Percentiles rank a stretch among this genome's conserved stretches.
These are phyloP conservation scores for Myotis brandtii DNA, from an alignment of 2,113 vertebrate species.

Conservation along the genomic window DNA sequence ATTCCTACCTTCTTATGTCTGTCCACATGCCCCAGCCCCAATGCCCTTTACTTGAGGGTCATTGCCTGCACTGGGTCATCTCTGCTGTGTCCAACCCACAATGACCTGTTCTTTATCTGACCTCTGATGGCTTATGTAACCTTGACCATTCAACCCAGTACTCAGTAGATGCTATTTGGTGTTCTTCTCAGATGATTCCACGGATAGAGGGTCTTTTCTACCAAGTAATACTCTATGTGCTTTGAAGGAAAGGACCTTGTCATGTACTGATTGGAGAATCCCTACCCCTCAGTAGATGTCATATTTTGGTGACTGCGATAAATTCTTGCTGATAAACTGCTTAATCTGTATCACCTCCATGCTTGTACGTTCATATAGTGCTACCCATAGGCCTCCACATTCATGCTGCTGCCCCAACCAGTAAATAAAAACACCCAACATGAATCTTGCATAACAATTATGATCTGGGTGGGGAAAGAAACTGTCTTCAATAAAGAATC, in stretches of 20 bases:
- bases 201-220: not conserved
- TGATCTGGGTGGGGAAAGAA: not conserved
- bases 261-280: not conserved
- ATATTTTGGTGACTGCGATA: not conserved
- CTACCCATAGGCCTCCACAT: not conserved
- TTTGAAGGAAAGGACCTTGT: not conserved
- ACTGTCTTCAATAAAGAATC: not conserved
- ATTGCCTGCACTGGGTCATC: not conserved
- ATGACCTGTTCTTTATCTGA: not conserved
- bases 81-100: not conserved
- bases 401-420: not conserved
- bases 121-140: not conserved
- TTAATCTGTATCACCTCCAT: not conserved
- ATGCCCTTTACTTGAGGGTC: not conserved
- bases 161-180: not conserved
- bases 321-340: not conserved
- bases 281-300: not conserved
- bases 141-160: not conserved
- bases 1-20: not conserved
- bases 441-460: not conserved
- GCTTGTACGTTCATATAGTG: not conserved
- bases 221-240: not conserved
- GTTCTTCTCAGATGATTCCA: not conserved
- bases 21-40: too few relatives aligned
- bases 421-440: not conserved